Evolutionary conservation across 1,140 invertebrate species (phyloP), one percentile per base, ranked within the genome.

Genomic region (Battus philenor): DNA sequence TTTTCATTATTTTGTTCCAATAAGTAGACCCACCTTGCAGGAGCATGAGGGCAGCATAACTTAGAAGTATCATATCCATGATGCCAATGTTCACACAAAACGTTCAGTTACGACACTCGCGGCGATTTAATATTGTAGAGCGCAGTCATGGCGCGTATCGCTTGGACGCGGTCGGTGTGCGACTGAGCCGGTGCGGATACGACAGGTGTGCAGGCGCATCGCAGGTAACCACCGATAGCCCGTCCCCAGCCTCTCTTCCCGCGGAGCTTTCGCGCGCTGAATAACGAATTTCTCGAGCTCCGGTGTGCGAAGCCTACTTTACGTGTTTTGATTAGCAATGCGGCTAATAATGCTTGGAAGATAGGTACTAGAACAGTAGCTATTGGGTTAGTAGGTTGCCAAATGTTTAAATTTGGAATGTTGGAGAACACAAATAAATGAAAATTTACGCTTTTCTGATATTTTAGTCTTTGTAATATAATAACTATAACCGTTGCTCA

Each of bases 51-150:
- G 61, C 36, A 47, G 58, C 54, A 58, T n/a, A n/a, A n/a, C 56
- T 59, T 10, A 68, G 59, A 45, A 61, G 63, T 49, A 72, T 34
- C 54, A 74, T 58, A 77, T 74, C 70, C 73, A 77, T 77, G 44
- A 46, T 67, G 24, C 10, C 24, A 49, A 61, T 59, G 52, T 61
- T 59, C 54, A 67, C 73, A 70, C 57, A 57, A 41, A 57, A 59
- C 50, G 50, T 57, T 60, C 29, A 47, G 47, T 63, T 55, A 53
- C 29, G 31, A 65, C 73, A 77, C 73, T 65, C 73, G 69, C 70
- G 68, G 44, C 61, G 59, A 39, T 56, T 56, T 57, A 53, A 50
- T 47, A 43, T 45, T 20, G 36, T 44, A 31, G 20, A 43, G 50
- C 47, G 54, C 47, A 41, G 27, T 49, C 73, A 77, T 77, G 59